Evolutionary conservation across 1,140 invertebrate species (phyloP).

Genomic region (Bombus huntii): DNA sequence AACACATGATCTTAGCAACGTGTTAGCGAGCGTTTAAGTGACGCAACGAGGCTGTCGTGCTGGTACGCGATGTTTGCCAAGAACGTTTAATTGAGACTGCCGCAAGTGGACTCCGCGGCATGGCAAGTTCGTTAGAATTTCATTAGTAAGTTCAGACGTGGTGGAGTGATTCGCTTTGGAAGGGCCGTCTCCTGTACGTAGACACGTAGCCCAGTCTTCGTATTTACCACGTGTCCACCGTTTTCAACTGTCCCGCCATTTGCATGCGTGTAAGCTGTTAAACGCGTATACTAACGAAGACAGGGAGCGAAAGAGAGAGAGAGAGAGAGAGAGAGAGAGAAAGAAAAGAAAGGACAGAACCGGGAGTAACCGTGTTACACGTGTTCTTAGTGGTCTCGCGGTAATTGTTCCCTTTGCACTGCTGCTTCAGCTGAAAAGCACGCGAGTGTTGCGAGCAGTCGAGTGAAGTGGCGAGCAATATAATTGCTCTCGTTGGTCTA

Average conservation of each 20-base stretch:
- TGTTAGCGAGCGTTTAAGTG: slow-evolving; percentile 26
- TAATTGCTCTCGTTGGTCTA: too few relatives aligned
- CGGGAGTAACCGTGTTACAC: too few relatives aligned
- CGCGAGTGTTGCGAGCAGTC: too few relatives aligned
- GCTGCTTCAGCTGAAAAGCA: too few relatives aligned
- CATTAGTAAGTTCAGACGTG: slow-evolving; percentile 67
- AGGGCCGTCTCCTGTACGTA: slow-evolving; percentile 6
- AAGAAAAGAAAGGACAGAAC: too few relatives aligned
- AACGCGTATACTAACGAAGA: too few relatives aligned
- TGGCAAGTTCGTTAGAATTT: slow-evolving; percentile 71
- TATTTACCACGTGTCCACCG: slow-evolving; percentile 24
- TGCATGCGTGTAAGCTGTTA: too few relatives aligned
- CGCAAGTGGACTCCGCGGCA: slow-evolving; percentile 39
- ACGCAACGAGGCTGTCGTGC: slow-evolving; percentile 23
- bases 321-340: too few relatives aligned
- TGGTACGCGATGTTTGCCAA: slow-evolving; percentile 48
- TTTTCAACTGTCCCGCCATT: not conserved
- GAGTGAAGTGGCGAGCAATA: too few relatives aligned
- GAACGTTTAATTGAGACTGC: slow-evolving; percentile 59
- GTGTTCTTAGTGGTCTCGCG: too few relatives aligned
- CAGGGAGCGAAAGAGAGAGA: too few relatives aligned
- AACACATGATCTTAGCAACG: slow-evolving; percentile 19
- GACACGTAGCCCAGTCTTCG: not conserved
- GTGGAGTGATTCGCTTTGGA: slow-evolving; percentile 50
- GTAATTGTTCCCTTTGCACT: too few relatives aligned